Evolutionary conservation across 2,113 vertebrate species (phyloP).

Genomic region (Paracanthobrama guichenoti): DNA sequence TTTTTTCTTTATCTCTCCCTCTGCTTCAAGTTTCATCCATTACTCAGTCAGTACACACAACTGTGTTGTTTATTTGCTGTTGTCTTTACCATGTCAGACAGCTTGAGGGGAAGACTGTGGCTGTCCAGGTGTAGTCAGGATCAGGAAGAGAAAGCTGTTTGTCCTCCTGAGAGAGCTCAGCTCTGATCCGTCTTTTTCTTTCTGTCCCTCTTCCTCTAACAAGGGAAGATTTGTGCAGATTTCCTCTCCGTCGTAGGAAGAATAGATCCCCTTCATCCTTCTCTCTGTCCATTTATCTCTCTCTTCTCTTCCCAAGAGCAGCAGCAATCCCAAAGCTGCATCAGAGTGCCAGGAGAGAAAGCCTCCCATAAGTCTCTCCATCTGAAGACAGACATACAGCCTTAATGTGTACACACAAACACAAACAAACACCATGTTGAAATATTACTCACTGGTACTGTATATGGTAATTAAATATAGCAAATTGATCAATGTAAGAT

Average conservation of each 20-base stretch:
- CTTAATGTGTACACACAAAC: not conserved
- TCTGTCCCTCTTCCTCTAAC: conserved; percentile 59
- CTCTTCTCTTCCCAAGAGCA: conserved; percentile 63
- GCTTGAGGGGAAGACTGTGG: conserved; percentile 16
- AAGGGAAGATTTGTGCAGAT: conserved; percentile 74
- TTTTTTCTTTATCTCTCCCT: not conserved
- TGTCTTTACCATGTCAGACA: conserved; percentile 1
- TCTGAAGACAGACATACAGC: conserved; percentile 22
- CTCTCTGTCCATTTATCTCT: conserved; percentile 67
- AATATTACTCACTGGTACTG: not conserved
- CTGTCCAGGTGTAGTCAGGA: conserved; percentile 48
- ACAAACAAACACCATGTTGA: conserved; percentile 38
- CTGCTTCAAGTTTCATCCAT: conserved; percentile 14
- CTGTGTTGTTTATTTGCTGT: not conserved
- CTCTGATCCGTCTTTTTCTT: conserved; percentile 62
- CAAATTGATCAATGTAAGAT: not conserved
- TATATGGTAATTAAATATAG: not conserved
- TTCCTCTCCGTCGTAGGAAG: conserved; percentile 64
- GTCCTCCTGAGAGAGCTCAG: conserved; percentile 51
- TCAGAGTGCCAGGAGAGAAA: conserved; percentile 61
- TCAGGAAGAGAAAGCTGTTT: conserved; percentile 57
- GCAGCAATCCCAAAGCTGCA: conserved; percentile 69
- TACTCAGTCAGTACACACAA: not conserved
- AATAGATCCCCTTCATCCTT: conserved; percentile 69
- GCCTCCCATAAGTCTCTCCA: conserved; percentile 66